Evolutionary conservation across 2,888 invertebrate species (phyloP), one percentile per base, ranked within the genome.

Genomic region (Orthosia cruda): DNA sequence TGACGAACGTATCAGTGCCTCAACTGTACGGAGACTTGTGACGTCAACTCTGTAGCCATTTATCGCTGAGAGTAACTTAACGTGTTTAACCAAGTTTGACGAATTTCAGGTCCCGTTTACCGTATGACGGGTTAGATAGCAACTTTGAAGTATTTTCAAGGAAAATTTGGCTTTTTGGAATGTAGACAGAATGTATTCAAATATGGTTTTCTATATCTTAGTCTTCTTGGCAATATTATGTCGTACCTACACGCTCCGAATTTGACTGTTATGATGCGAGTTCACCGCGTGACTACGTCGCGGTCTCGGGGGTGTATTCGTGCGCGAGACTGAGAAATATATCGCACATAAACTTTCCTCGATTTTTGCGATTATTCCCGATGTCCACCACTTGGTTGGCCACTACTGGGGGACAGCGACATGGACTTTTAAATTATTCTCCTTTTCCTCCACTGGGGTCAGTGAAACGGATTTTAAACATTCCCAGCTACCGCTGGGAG

Each of bases 41-140:
- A 80, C 81, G 77, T 78, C 73, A 76, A 74, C 32, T 66, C 59
- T 47, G 65, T 49, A 55, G 55, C 59, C 74, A 77, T 81, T 81
- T 74, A 65, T 71, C 72, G 45, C 66, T 47, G 67, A 47, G 69
- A 71, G 57, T 74, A 84, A 86, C 70, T 84, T 76, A 64, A 62
- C 66, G 61, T 81, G 81, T 84, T 86, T 72, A 77, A 71, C 75
- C 64, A 87, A 86, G 65, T 84, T 86, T 84, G 85, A 80, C 82
- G 68, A 80, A 84, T 84, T 87, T 73, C 65, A 73, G 52, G 69
- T 68, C 74, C 20, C 57, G 59, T 73, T 57, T 45, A 57, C 70
- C 26, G 55, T 58, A 76, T 65, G 45, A 83, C 62, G 70, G 59
- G 64, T 72, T 64, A 79, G 86, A 80, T 83, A 80, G 55, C 18